A percentile compares a stretch with the other conserved stretches of the same genome.
These are phyloP conservation scores for Synanthedon andrenaeformis DNA, from an alignment of 2,888 invertebrate species.

Conservation along the genomic window DNA sequence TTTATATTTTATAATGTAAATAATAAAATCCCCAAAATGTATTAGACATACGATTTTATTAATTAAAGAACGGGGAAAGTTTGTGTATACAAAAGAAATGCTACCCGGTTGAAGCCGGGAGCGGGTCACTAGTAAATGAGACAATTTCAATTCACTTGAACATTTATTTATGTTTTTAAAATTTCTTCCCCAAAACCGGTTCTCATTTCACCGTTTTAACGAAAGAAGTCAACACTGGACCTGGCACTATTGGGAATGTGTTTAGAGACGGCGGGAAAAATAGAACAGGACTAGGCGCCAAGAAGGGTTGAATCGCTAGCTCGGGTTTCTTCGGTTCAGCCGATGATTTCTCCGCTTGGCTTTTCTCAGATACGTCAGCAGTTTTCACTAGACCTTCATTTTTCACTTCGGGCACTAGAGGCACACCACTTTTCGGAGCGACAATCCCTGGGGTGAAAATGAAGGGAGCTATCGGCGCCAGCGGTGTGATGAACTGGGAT, in stretches of 20 bases:
- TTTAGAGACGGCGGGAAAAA: not conserved
- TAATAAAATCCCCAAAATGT: no score
- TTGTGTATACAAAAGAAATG: no score
- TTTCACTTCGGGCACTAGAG: not conserved
- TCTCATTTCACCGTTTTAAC: not conserved
- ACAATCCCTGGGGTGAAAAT: conserved; percentile 3
- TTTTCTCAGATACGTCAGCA: conserved; percentile 9
- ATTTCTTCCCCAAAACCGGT: no score
- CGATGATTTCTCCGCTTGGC: conserved; percentile 9
- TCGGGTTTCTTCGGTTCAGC: conserved; percentile 3
- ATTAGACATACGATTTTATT: no score
- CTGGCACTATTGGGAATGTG: not conserved
- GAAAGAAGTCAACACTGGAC: not conserved
- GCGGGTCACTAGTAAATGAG: no score
- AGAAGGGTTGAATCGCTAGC: not conserved
- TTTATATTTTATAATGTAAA: no score
- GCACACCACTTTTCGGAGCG: conserved; percentile 1
- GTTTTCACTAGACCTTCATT: conserved; percentile 5
- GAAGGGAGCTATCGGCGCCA: not conserved
- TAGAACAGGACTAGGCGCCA: not conserved
- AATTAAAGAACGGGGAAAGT: no score
- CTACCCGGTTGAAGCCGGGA: no score
- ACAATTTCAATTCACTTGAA: no score
- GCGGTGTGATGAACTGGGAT: conserved; percentile 1
- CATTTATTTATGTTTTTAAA: no score